Percentiles rank a stretch among this genome's conserved stretches.
These are phyloP conservation scores for Ranitomeya variabilis DNA, from an alignment of 2,113 vertebrate genomes.

Conservation along the genomic window DNA sequence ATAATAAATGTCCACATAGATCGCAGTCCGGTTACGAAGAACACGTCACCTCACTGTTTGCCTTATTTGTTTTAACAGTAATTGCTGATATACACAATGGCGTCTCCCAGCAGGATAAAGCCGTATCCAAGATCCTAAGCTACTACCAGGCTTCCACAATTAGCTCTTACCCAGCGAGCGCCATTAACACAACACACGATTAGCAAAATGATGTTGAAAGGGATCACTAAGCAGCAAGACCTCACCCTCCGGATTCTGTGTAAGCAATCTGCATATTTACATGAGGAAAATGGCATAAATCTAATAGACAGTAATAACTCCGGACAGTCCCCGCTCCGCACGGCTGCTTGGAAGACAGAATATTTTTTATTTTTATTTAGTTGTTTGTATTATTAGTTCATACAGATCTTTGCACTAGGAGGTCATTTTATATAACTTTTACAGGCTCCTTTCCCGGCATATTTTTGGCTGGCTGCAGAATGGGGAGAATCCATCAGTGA, in stretches of 20 bases:
- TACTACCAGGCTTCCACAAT: not conserved
- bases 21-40: not conserved
- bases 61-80: not conserved
- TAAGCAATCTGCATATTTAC: not conserved
- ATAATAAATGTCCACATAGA: not conserved
- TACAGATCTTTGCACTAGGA: too few relatives aligned
- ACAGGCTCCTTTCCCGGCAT: too few relatives aligned
- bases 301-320: conserved; percentile 8
- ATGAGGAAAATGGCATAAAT: not conserved
- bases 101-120: conserved; percentile 4
- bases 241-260: not conserved
- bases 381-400: too few relatives aligned
- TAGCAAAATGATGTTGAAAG: conserved; percentile 1
- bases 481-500: too few relatives aligned
- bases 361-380: too few relatives aligned
- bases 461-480: too few relatives aligned
- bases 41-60: not conserved
- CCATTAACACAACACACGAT: not conserved
- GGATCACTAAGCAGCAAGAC: conserved; percentile 3
- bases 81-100: not conserved
- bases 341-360: not conserved
- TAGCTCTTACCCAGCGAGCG: not conserved
- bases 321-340: not conserved
- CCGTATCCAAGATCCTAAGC: not conserved
- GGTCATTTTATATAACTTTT: too few relatives aligned